Evolutionary conservation across 2,888 invertebrate species (phyloP), one percentile per base, ranked within the genome.

Genomic region (Neria commutata): DNA sequence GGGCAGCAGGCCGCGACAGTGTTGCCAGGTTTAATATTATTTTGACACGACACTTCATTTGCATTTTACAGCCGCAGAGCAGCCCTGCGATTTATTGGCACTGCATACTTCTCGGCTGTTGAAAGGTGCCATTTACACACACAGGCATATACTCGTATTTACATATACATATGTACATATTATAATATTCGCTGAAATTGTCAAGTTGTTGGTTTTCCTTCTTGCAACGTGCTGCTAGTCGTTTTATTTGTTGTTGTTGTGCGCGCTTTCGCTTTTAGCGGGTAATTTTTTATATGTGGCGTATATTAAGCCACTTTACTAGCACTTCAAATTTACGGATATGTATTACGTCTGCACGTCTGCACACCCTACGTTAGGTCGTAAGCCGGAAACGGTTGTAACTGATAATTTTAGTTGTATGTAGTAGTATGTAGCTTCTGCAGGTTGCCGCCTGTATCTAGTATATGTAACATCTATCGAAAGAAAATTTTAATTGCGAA

Each of bases 31-130:
- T 42, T 19, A 42, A 42, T 42, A 19, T 42, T 42, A 42, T 42
- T 42, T 42, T 42, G 42, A 42, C 42, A 42, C 42, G 42, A 42
- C 42, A 42, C 42, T 42, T 42, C 42, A 42, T 42, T 42, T 42
- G n/a, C n/a, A 42, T 19, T 42, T 42, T 42, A 42, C 17, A 42
- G 42, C 19, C 19, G 19, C 37, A 37, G 21, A n/a, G n/a, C n/a
- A n/a, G n/a, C n/a, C n/a, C n/a, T n/a, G n/a, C n/a, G n/a, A 42
- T 42, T 42, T 42, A 42, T 42, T 42, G 17, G 19, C 42, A 42
- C 6, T 42, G 42, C 42, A 42, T 42, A 42, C 21, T 17, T 42
- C 21, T 19, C 21, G 42, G 19, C 21, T 42, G 37, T 6, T 42
- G 17, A 29, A 29, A 8, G 6, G 29, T 29, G 11, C 24, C 24